Conservation (phyloP, 37 sponge, comb jelly and placozoan genomes). For the Diacarnus erythraeanus region DNA sequence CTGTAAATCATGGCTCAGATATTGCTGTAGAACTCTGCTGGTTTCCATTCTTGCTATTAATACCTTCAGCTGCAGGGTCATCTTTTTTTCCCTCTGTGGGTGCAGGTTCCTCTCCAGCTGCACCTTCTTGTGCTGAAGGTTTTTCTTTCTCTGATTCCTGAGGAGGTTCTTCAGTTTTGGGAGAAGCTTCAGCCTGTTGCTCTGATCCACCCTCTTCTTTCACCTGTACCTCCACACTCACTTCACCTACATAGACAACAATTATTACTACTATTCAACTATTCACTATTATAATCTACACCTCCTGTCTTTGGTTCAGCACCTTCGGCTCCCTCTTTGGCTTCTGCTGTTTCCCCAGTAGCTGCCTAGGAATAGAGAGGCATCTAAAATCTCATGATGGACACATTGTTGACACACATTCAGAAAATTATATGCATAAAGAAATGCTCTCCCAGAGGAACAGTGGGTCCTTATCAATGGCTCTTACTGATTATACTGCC, state of each 20-base stretch:
- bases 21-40: no score
- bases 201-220: not conserved
- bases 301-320: conserved; percentile 28
- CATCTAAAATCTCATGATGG: not conserved
- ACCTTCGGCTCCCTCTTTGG: conserved; percentile 5
- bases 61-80: conserved; percentile 3
- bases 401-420: not conserved
- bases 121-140: conserved; percentile 12
- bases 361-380: not conserved
- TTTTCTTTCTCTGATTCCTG: conserved; percentile 12
- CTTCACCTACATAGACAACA: no score
- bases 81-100: conserved; percentile 1
- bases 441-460: not conserved
- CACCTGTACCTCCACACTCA: conserved; percentile 17
- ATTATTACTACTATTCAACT: no score
- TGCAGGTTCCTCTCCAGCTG: not conserved
- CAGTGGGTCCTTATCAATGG: not conserved
- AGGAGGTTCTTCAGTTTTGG: not conserved
- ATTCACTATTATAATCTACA: not conserved
- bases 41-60: not conserved
- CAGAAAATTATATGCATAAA: not conserved
- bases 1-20: no score
- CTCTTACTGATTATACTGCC: not conserved
- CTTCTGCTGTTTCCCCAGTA: not conserved
- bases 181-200: not conserved